Evolutionary conservation across 2,113 vertebrate genomes (phyloP).

Genomic region (Agelaius tricolor): DNA sequence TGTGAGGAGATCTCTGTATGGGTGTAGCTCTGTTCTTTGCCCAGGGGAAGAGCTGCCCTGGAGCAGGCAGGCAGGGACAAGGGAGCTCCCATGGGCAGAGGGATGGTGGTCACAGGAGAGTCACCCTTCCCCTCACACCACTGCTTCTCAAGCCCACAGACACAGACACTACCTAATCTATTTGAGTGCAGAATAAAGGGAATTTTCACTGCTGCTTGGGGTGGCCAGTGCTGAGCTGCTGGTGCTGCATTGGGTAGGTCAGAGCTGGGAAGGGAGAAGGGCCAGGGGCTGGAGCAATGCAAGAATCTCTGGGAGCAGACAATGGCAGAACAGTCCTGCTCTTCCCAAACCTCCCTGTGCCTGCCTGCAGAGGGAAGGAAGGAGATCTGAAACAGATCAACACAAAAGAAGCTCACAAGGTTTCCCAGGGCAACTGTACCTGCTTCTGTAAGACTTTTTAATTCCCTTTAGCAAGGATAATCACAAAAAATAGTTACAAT

Average conservation of each 20-base stretch:
- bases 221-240: neutral
- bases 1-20: rapidly evolving
- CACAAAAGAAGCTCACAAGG: neutral
- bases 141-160: neutral
- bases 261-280: rapidly evolving
- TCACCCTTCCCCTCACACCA: neutral
- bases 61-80: rapidly evolving
- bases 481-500: neutral
- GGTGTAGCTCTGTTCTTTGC: neutral
- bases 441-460: neutral
- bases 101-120: neutral
- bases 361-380: neutral
- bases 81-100: neutral
- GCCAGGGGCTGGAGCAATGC: neutral
- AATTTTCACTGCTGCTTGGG: rapidly evolving
- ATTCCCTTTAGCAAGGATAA: neutral
- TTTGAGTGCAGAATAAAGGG: neutral
- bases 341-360: neutral
- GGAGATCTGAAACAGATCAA: neutral
- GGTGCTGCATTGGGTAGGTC: rapidly evolving
- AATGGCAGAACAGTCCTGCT: neutral
- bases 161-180: neutral
- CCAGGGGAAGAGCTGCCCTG: neutral
- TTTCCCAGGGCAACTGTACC: neutral
- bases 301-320: neutral